phyloP scores from a whole-genome alignment of 2,888 invertebrate genomes.

The Zaprionus lineosus region DNA sequence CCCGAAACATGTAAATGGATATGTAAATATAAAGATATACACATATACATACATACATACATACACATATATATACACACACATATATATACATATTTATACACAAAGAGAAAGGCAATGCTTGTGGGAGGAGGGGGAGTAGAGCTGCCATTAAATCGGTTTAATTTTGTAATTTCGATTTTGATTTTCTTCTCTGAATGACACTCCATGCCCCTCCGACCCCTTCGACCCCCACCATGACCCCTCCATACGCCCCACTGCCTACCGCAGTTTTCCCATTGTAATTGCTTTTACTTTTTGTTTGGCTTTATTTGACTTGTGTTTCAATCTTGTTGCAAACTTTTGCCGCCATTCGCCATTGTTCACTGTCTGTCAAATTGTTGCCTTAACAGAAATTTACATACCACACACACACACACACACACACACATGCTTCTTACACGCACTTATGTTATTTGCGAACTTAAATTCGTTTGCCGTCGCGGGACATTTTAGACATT shows the following conservation, averaged over 20 bases:
- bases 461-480: slow-evolving; percentile 63
- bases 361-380: slow-evolving; percentile 60
- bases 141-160: slow-evolving; percentile 63
- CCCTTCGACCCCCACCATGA: not conserved
- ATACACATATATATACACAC: too few species aligned
- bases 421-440: slow-evolving; percentile 10
- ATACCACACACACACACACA: slow-evolving; percentile 32
- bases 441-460: slow-evolving; percentile 53
- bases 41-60: too few species aligned
- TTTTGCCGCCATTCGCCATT: slow-evolving; percentile 48
- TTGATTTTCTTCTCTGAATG: slow-evolving; percentile 57
- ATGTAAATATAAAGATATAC: too few species aligned
- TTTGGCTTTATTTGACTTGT: slow-evolving; percentile 63
- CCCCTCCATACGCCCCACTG: not conserved
- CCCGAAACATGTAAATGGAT: slow-evolving; percentile 40
- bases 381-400: slow-evolving; percentile 54
- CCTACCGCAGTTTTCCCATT: slow-evolving; percentile 26
- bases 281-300: slow-evolving; percentile 70
- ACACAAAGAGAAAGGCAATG: slow-evolving; percentile 7
- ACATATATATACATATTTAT: too few species aligned
- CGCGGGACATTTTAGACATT: not conserved
- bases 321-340: slow-evolving; percentile 50
- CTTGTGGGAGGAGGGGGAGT: not conserved
- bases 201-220: not conserved
- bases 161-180: slow-evolving; percentile 74